Evolutionary conservation across 2,113 vertebrate genomes (phyloP), one percentile per base, ranked within the genome.

Genomic region (Ciconia maguari): DNA sequence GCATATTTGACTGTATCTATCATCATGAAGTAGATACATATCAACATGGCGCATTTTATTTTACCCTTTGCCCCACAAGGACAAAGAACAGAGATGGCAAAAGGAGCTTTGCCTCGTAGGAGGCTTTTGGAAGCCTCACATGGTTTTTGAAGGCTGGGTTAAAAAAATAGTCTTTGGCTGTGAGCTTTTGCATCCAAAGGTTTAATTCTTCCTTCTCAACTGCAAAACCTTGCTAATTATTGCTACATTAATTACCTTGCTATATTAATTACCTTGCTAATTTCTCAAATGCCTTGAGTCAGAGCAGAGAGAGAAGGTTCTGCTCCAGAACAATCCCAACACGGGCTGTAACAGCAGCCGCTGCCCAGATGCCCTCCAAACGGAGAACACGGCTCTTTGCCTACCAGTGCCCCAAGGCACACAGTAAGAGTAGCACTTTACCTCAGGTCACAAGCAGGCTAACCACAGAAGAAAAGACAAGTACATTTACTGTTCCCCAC

Each of bases 351-450:
- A 61, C 10, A 25, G 36, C 25, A 36, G 19, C 44, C 1, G 0
- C 9, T 42, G 72, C 62, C 62, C 52, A 60, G 54, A 13, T 9
- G 13, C 20, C 27, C 41, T 48, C 32, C 16, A 7, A 51, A 32
- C 7, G 0, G 32, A n/a, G 20, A 30, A 11, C 13, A 21, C 0
- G 0, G 17, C 21, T 36, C 13, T 44, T 38, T 8, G 4, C 26
- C 32, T n/a, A 13, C 38, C 72, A 24, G 8, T 6, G 25, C 44
- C 62, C 32, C 18, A 11, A 21, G 9, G 14, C 55, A 49, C 24
- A 6, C 1, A 3, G 11, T 5, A 8, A 26, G 26, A 58, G 41
- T 1, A 34, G 22, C 8, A 25, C 44, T n/a, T 42, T 0, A 38
- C 34, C 22, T 11, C 1, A 21, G 7, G 61, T n/a, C 51, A 76